Evolutionary conservation across 2,113 vertebrate species (phyloP), one percentile per base, ranked within the genome.

Genomic region (Lophura nycthemera): DNA sequence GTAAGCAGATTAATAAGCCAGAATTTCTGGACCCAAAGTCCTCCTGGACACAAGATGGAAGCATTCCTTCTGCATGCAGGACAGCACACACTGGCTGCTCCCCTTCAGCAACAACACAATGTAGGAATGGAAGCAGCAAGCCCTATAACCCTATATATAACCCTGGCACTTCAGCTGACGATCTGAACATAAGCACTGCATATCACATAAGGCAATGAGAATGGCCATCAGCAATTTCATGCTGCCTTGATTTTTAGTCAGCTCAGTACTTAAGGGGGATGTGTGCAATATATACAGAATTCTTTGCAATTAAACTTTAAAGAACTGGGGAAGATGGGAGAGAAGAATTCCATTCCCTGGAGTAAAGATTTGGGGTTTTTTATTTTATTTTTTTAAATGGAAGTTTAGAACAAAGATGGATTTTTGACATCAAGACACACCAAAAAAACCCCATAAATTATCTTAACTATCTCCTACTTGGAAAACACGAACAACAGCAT

Each of bases 111-210:
- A 56, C 21, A 8, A 20, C n/a, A 20, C 10, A 27, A 52, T 27
- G 17, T 3, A 8, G 17, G 34, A 65, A 61, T 32, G 29, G 25
- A 52, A 86, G 60, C 45, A 50, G 18, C 25, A n/a, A 4, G 1
- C 32, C 56, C 38, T 38, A 38, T 38, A 38, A 38, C 38, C 38
- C 38, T 38, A 38, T 11, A 38, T 38, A 11, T 4, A 40, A 13
- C 66, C 74, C 12, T 5, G 40, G 11, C 8, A 14, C 61, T 79
- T 47, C 7, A 79, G 30, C 25, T 57, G 47, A 48, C 73, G 71
- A 65, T 19, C 43, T 27, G 0, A 1, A 27, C 24, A 4, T 2
- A 64, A 19, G 48, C 38, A 38, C 12, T 19, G 6, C n/a, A 56
- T 3, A 21, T 10, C 14, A 12, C 1, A 12, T 42, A 36, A 20